A percentile compares a stretch with the other conserved stretches of the same genome.
Evolutionary conservation across 2,888 invertebrate species (phyloP).

Genomic region (Lasioglossum morio): DNA sequence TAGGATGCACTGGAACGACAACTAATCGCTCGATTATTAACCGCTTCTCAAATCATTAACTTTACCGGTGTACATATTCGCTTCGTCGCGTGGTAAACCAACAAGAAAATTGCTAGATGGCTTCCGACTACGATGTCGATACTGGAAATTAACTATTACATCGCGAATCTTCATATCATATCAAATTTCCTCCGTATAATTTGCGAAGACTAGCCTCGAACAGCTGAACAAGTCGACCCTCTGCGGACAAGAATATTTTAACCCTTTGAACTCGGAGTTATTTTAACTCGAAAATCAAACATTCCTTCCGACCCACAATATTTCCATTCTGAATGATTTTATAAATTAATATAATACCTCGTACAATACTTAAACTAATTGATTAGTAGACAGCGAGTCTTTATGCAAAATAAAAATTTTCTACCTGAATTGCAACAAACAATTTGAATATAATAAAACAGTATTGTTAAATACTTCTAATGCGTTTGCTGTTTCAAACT

Average conservation of each 20-base stretch:
- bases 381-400: too few species aligned
- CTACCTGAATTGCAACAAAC: too few species aligned
- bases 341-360: too few species aligned
- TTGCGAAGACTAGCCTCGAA: neutral
- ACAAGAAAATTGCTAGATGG: neutral
- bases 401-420: too few species aligned
- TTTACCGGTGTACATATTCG: slow-evolving; percentile 5
- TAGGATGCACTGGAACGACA: slow-evolving; percentile 60
- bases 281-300: too few species aligned
- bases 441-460: too few species aligned
- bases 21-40: slow-evolving; percentile 63
- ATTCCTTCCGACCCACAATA: too few species aligned
- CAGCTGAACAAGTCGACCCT: neutral
- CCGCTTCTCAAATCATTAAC: slow-evolving; percentile 29
- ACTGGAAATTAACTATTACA: neutral
- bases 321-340: too few species aligned
- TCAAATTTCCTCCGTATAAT: neutral
- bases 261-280: too few species aligned
- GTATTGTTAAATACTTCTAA: too few species aligned
- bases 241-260: neutral
- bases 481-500: too few species aligned
- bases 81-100: neutral
- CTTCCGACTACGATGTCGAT: neutral
- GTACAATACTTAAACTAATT: too few species aligned
- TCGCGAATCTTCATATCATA: neutral